phyloP scores from a whole-genome alignment of 1,140 invertebrate species.

The Acromyrmex echinatior region DNA sequence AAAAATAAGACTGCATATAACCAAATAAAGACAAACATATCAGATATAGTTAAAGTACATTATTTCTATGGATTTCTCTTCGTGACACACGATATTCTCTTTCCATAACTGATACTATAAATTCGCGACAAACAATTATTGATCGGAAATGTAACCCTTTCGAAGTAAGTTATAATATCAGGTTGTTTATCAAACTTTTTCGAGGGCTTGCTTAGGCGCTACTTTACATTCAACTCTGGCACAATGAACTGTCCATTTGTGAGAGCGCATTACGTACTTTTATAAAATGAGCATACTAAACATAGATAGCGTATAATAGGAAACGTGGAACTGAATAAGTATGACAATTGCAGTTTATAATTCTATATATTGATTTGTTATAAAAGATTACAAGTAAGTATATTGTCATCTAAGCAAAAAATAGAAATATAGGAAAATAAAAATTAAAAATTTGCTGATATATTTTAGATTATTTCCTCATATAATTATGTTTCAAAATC shows the following conservation, averaged over 20 bases:
- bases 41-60: not conserved
- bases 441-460: not conserved
- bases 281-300: not conserved
- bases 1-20: not conserved
- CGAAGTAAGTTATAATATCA: not conserved
- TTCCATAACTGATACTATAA: too few relatives aligned
- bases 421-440: too few relatives aligned
- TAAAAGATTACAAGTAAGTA: too few relatives aligned
- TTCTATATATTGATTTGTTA: not conserved
- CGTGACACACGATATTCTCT: not conserved
- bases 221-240: not conserved
- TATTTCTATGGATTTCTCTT: not conserved
- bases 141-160: constrained; percentile 9
- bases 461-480: too few relatives aligned
- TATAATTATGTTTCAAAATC: not conserved
- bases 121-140: not conserved
- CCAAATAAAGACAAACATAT: not conserved
- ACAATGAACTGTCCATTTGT: not conserved
- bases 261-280: not conserved
- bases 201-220: not conserved
- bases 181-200: not conserved
- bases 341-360: not conserved
- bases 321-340: not conserved
- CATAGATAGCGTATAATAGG: too few relatives aligned
- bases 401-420: not conserved